Percentiles rank a stretch among this genome's conserved stretches.
Conservation (phyloP, 2,113 vertebrate genomes). For the Candoia aspera region DNA sequence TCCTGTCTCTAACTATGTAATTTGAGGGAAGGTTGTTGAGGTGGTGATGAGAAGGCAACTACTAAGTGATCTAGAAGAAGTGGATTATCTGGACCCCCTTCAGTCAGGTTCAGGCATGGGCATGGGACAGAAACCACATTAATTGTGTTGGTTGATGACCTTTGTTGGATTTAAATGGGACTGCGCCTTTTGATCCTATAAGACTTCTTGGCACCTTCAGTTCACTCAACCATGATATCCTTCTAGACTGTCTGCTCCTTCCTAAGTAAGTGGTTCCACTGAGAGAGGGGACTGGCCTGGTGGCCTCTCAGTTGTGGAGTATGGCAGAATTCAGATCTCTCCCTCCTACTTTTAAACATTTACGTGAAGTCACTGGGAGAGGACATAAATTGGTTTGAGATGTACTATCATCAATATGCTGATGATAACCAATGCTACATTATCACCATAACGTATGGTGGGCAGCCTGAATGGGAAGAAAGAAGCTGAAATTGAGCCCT, state of each 20-base stretch:
- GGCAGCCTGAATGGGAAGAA: neutral
- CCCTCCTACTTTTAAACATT: neutral
- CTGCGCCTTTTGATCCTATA: neutral
- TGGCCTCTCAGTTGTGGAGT: neutral
- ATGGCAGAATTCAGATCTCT: neutral
- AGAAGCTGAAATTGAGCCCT: neutral
- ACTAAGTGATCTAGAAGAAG: no score
- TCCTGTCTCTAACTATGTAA: no score
- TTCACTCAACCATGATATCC: neutral
- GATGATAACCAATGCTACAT: neutral
- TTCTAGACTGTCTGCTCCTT: neutral
- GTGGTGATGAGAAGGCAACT: no score
- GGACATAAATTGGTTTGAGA: neutral
- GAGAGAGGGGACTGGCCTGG: neutral
- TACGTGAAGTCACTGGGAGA: neutral
- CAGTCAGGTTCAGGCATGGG: no score
- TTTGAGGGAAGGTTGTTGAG: no score
- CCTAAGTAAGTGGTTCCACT: neutral
- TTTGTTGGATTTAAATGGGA: neutral
- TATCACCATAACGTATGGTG: neutral
- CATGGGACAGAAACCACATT: no score
- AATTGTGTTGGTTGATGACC: no score
- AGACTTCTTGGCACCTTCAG: neutral
- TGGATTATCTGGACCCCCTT: no score
- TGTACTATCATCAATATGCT: neutral